Conservation (phyloP, 2,113 vertebrate genomes). For the Apus apus region DNA sequence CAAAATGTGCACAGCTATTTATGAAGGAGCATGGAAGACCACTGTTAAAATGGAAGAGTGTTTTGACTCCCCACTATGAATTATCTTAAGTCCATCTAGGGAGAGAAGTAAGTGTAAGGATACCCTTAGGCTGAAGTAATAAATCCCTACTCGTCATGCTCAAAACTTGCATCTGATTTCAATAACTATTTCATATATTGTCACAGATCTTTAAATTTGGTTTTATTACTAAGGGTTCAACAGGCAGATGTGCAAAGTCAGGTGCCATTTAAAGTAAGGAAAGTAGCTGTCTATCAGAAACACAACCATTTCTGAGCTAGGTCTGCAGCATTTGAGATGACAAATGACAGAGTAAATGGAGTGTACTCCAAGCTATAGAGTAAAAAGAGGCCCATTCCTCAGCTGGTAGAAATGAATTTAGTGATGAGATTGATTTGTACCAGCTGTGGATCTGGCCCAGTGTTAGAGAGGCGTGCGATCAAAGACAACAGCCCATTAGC, state of each 20-base stretch:
- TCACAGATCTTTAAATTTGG: constrained; percentile 4
- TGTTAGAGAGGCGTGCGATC: background rate
- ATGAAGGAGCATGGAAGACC: background rate
- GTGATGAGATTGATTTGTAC: constrained; percentile 12
- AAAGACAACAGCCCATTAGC: background rate
- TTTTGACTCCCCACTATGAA: background rate
- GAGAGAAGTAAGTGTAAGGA: background rate
- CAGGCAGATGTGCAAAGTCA: background rate
- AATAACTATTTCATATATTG: background rate
- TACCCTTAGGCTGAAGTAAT: background rate
- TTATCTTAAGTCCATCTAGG: background rate
- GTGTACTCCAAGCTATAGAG: background rate
- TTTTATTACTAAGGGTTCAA: background rate
- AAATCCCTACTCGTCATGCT: background rate
- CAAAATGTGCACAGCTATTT: background rate
- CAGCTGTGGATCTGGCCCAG: background rate
- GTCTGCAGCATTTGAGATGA: background rate
- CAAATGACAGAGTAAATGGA: background rate
- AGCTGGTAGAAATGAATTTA: background rate
- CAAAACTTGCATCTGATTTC: constrained; percentile 1
- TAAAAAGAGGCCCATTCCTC: background rate
- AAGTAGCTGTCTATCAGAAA: background rate
- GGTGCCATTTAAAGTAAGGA: background rate
- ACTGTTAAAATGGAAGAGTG: background rate
- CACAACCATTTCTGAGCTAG: background rate